Percentiles rank a stretch among this genome's conserved stretches.
These are phyloP conservation scores for Bibio marci DNA, from an alignment of 2,888 invertebrate genomes.

Conservation along the genomic window DNA sequence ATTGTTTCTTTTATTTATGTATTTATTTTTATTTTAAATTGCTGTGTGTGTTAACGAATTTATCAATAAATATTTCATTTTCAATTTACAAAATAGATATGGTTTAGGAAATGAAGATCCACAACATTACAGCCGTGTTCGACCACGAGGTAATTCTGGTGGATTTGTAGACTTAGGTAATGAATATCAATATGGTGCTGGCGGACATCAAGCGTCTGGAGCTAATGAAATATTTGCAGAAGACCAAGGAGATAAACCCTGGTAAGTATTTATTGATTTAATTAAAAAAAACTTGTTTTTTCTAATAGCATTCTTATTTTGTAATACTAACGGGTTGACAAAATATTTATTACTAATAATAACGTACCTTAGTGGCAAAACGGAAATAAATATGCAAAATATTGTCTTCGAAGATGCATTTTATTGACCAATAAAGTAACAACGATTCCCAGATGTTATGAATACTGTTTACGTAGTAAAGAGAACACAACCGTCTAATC, in stretches of 20 bases:
- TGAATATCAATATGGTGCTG: slow-evolving; percentile 50
- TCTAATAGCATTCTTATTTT: not conserved
- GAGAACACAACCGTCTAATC: too few relatives aligned
- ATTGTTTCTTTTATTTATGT: too few relatives aligned
- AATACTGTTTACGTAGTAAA: too few relatives aligned
- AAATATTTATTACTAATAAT: too few relatives aligned
- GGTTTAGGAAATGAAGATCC: slow-evolving; percentile 27
- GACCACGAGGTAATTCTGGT: slow-evolving; percentile 45
- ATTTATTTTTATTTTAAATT: not conserved
- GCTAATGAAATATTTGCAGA: slow-evolving; percentile 84
- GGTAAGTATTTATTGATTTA: slow-evolving; percentile 21
- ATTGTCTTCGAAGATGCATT: too few relatives aligned
- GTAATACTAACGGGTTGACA: too few relatives aligned
- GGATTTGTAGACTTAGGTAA: slow-evolving; percentile 49
- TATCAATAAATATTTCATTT: not conserved
- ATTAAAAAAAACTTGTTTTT: not conserved
- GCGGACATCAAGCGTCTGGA: slow-evolving; percentile 70
- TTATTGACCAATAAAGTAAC: too few relatives aligned
- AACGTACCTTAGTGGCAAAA: too few relatives aligned
- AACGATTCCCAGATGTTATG: too few relatives aligned
- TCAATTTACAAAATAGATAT: too few relatives aligned
- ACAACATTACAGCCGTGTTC: slow-evolving; percentile 31
- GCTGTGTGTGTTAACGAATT: not conserved
- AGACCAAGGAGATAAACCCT: slow-evolving; percentile 53
- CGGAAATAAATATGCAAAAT: too few relatives aligned